These are phyloP conservation scores for Oophaga sylvatica DNA, from an alignment of 2,797 vertebrate species.

Conservation along the genomic window DNA sequence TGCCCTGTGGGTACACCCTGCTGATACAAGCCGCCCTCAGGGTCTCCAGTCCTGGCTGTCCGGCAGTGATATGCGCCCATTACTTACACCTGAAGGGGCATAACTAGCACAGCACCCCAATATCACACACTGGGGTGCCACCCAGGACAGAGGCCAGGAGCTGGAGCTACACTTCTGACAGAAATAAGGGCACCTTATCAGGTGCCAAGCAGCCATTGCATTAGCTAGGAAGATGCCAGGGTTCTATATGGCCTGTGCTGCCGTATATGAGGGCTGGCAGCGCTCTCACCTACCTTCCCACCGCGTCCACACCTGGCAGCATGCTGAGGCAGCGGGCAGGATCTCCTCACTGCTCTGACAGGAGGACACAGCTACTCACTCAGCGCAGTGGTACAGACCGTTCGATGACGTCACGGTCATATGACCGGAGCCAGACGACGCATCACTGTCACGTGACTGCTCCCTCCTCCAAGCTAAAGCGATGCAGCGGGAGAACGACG, in stretches of 20 bases:
- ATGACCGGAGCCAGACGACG: not conserved
- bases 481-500: not conserved
- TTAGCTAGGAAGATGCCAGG: not conserved
- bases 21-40: too few relatives aligned
- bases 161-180: too few relatives aligned
- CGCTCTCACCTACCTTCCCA: constrained; percentile 5
- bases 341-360: not conserved
- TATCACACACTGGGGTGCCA: too few relatives aligned
- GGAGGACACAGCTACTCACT: not conserved
- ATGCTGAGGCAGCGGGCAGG: not conserved
- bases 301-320: not conserved
- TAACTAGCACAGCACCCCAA: too few relatives aligned
- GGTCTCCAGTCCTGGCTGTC: too few relatives aligned
- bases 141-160: too few relatives aligned
- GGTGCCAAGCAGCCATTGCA: not conserved
- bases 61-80: too few relatives aligned
- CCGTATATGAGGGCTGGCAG: not conserved
- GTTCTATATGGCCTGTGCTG: not conserved
- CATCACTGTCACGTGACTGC: constrained; percentile 2
- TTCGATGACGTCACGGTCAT: constrained; percentile 14
- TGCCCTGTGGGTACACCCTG: too few relatives aligned
- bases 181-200: not conserved
- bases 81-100: too few relatives aligned
- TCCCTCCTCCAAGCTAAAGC: not conserved
- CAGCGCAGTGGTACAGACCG: not conserved